Evolutionary conservation across 2,888 invertebrate genomes (phyloP).

Genomic region (Pelosia muscerda): DNA sequence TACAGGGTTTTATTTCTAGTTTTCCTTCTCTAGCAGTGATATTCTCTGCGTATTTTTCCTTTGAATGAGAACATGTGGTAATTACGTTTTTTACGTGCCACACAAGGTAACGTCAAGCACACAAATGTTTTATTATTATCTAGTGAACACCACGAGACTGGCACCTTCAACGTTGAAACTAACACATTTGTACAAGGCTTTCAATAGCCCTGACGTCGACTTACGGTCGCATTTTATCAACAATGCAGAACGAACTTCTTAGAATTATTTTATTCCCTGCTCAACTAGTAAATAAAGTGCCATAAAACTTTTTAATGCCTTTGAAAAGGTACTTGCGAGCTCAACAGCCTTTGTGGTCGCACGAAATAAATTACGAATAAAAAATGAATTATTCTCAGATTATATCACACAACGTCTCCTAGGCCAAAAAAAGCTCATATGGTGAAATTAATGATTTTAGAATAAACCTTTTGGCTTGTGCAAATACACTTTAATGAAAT

Average conservation of each 20-base stretch:
- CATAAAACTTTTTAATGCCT: slow-evolving; percentile 15
- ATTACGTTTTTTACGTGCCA: background rate
- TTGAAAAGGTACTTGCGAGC: slow-evolving; percentile 14
- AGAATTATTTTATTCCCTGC: slow-evolving; percentile 3
- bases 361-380: no score
- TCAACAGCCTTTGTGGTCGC: slow-evolving; percentile 5
- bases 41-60: no score
- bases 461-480: no score
- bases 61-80: no score
- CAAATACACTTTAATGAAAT: no score
- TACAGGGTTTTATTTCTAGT: no score
- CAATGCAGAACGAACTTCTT: background rate
- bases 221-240: background rate
- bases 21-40: no score
- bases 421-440: no score
- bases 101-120: slow-evolving; percentile 5
- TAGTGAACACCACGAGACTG: slow-evolving; percentile 15
- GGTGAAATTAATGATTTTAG: no score
- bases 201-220: background rate
- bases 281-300: background rate
- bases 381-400: no score
- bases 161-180: slow-evolving; percentile 9
- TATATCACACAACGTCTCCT: no score
- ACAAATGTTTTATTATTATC: slow-evolving; percentile 19
- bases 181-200: slow-evolving; percentile 15